phyloP scores from a whole-genome alignment of 2,797 vertebrate species.

The Oceanodroma leucorhoa region DNA sequence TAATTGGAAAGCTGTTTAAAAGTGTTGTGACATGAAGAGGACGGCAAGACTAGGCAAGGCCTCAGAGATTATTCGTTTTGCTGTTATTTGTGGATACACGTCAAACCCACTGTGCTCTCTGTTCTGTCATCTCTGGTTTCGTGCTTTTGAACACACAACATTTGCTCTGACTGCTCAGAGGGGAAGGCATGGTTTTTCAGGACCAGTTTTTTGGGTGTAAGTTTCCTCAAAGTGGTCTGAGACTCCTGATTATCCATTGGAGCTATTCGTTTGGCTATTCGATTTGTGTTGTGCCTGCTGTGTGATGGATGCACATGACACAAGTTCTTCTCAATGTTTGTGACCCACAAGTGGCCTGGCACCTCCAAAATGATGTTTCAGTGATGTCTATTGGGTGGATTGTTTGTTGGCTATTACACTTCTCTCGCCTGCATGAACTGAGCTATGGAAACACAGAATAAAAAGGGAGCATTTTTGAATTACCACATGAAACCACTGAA shows the following conservation, averaged over 20 bases:
- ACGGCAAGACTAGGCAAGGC: background rate
- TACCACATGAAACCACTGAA: background rate
- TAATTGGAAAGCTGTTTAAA: background rate
- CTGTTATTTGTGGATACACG: background rate
- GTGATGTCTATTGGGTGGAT: background rate
- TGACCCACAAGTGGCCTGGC: background rate
- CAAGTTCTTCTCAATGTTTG: background rate
- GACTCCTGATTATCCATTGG: background rate
- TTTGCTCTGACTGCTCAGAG: background rate
- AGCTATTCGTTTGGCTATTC: background rate
- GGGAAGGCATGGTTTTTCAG: background rate
- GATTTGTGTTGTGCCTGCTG: background rate
- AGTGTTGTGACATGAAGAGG: background rate
- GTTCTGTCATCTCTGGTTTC: background rate
- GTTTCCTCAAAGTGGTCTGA: background rate
- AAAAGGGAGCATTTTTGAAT: background rate
- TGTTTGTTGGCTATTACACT: background rate
- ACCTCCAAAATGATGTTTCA: background rate
- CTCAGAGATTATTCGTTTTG: background rate
- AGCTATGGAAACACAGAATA: background rate
- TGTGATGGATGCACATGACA: rapidly evolving
- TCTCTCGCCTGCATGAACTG: background rate
- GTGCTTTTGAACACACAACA: background rate
- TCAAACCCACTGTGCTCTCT: background rate
- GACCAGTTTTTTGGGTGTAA: background rate